Evolutionary conservation across 1,140 invertebrate species (phyloP).

Genomic region (Vanessa atalanta): DNA sequence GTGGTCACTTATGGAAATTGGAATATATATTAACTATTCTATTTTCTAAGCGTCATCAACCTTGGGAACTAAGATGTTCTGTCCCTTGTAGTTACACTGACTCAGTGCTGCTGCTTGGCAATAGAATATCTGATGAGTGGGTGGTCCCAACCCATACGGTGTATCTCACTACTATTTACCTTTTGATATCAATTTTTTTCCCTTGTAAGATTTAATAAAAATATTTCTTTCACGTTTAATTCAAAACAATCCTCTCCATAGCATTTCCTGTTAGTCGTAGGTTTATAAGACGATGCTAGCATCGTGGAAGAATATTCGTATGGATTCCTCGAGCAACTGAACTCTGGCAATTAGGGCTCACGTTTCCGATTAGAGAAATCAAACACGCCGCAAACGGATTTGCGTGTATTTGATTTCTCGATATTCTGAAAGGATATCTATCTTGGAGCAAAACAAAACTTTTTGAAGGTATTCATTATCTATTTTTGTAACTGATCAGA

Average conservation of each 20-base stretch:
- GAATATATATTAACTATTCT: too few species aligned
- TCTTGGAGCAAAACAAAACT: not conserved
- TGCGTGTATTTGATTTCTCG: conserved; percentile 14
- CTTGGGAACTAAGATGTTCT: too few species aligned
- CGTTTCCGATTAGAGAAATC: conserved; percentile 47
- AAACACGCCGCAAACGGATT: conserved; percentile 41
- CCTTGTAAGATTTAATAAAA: not conserved
- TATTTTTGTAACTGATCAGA: too few species aligned
- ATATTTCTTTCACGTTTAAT: not conserved
- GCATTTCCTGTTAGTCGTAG: conserved; percentile 27
- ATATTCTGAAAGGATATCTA: not conserved
- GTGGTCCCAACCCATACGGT: too few species aligned
- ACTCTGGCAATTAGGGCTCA: conserved; percentile 47
- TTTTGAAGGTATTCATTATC: too few species aligned
- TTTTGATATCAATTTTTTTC: too few species aligned
- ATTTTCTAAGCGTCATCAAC: too few species aligned
- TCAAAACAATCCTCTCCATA: not conserved
- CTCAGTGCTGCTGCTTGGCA: too few species aligned
- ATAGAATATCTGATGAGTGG: too few species aligned
- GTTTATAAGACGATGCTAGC: conserved; percentile 37
- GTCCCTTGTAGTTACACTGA: too few species aligned
- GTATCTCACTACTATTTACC: too few species aligned
- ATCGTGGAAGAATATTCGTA: conserved; percentile 52
- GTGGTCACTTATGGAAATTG: too few species aligned
- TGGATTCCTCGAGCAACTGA: conserved; percentile 52